These are phyloP conservation scores for Hemichromis elongatus DNA, from an alignment of 2,113 vertebrate species.

Conservation along the genomic window DNA sequence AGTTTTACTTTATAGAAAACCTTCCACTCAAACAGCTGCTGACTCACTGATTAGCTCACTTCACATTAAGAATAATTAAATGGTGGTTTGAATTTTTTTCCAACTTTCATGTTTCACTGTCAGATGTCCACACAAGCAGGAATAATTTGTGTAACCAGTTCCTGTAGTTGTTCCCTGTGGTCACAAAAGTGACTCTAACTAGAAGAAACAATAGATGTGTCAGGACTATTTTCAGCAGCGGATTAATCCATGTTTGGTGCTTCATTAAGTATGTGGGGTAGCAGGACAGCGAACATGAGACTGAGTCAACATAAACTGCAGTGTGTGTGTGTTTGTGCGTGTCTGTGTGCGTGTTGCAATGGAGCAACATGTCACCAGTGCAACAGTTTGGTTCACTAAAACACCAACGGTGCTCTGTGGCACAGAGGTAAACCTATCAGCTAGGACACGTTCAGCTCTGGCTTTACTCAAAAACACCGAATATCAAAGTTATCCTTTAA, in stretches of 20 bases:
- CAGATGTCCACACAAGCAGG: background rate
- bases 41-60: background rate
- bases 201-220: background rate
- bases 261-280: background rate
- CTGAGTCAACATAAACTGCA: background rate
- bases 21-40: background rate
- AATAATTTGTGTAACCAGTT: background rate
- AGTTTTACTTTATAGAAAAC: background rate
- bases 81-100: background rate
- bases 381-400: background rate
- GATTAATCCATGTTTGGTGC: background rate
- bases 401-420: background rate
- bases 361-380: background rate
- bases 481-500: background rate
- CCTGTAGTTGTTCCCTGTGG: background rate
- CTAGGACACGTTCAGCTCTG: background rate
- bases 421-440: background rate
- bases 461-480: background rate
- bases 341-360: background rate
- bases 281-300: background rate
- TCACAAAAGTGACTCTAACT: background rate
- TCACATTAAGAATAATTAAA: background rate
- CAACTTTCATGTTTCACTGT: background rate
- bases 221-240: background rate
- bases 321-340: too few relatives aligned